Percentiles rank a stretch among this genome's conserved stretches.
Evolutionary conservation across 2,888 invertebrate genomes (phyloP).

Genomic region (Tachystola acroxantha): DNA sequence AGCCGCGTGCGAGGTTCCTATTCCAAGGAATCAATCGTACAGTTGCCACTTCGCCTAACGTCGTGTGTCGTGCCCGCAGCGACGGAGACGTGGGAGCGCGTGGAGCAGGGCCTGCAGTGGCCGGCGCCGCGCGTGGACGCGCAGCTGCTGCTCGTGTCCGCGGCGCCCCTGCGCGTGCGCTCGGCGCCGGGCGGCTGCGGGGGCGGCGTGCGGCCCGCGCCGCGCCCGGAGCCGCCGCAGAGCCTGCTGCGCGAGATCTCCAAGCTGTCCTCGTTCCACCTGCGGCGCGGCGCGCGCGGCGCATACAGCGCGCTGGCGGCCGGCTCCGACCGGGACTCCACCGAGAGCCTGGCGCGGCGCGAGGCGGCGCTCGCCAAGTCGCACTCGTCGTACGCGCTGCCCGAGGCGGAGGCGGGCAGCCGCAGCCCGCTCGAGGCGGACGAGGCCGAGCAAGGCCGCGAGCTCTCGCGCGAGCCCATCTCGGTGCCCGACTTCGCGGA

Average conservation of each 20-base stretch:
- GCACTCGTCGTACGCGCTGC: constrained; percentile 73
- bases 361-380: constrained; percentile 71
- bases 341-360: constrained; percentile 78
- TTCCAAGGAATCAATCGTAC: too few relatives aligned
- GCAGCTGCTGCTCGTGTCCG: constrained; percentile 80
- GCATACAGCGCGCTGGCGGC: constrained; percentile 83
- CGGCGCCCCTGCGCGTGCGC: constrained; percentile 26
- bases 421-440: constrained; percentile 41
- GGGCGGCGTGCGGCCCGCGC: constrained; percentile 16
- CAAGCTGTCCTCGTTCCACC: constrained; percentile 83
- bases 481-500: constrained; percentile 87
- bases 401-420: constrained; percentile 36
- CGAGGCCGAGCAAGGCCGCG: constrained; percentile 41
- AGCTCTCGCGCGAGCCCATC: constrained; percentile 82
- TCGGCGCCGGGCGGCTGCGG: constrained; percentile 39
- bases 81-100: constrained; percentile 86
- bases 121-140: constrained; percentile 85
- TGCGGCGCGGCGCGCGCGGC: constrained; percentile 81
- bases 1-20: too few relatives aligned
- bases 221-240: constrained; percentile 53
- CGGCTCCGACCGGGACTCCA: constrained; percentile 78
- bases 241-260: constrained; percentile 82
- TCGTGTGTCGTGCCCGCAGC: constrained; percentile 50
- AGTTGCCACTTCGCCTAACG: constrained; percentile 84
- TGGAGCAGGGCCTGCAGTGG: constrained; percentile 78